These are phyloP conservation scores for Florisuga fusca DNA, from an alignment of 2,797 vertebrate genomes.

Conservation along the genomic window DNA sequence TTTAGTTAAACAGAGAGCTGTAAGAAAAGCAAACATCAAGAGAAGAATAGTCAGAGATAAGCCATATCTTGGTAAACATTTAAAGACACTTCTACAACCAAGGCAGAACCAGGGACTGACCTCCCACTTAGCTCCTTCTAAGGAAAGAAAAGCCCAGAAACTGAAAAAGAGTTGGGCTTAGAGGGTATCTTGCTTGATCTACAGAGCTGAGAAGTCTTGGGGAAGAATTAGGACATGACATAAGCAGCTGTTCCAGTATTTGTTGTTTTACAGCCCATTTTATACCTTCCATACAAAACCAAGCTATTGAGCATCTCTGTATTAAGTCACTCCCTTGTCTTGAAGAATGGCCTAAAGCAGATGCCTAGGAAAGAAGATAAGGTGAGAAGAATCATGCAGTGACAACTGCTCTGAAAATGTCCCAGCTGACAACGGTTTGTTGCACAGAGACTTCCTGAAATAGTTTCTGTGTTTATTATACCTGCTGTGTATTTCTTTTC, in stretches of 20 bases:
- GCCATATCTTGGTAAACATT: slow-evolving; percentile 1
- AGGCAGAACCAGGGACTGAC: not conserved
- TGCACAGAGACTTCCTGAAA: not conserved
- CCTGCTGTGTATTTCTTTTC: not conserved
- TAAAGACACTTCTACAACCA: not conserved
- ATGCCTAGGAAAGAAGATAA: not conserved
- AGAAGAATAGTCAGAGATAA: slow-evolving; percentile 36
- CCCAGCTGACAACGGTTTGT: not conserved
- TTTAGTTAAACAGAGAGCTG: slow-evolving; percentile 17
- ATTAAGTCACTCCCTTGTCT: not conserved
- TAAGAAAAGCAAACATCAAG: slow-evolving; percentile 36
- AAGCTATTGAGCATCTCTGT: not conserved
- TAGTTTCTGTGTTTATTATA: not conserved
- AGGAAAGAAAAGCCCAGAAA: slow-evolving; percentile 7
- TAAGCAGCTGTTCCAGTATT: not conserved
- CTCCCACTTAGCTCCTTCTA: not conserved
- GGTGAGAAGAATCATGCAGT: not conserved
- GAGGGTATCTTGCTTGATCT: not conserved
- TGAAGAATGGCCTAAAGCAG: not conserved
- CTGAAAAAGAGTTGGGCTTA: not conserved
- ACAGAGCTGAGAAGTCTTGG: not conserved
- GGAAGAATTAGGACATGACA: not conserved
- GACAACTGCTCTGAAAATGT: not conserved
- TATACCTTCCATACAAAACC: not conserved
- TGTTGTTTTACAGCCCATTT: slow-evolving; percentile 10